These are phyloP conservation scores for Pyrrhura leucotis DNA, from an alignment of 2,797 vertebrate species.

Conservation along the genomic window DNA sequence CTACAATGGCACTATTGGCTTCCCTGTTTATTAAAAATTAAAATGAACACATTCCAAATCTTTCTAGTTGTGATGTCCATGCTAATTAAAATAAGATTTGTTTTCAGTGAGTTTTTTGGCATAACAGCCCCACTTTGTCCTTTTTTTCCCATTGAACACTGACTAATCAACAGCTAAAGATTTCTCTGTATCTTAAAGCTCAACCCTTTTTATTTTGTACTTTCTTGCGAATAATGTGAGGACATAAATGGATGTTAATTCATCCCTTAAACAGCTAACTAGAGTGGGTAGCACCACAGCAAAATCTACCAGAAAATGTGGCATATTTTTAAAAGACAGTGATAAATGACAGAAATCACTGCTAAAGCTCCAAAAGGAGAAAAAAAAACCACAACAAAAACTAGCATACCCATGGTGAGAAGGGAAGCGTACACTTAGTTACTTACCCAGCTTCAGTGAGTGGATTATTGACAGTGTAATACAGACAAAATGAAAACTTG, in stretches of 20 bases:
- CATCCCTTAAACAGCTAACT: background rate
- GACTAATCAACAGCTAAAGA: background rate
- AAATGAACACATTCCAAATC: background rate
- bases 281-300: background rate
- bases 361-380: background rate
- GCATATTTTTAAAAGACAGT: background rate
- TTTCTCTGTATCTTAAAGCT: background rate
- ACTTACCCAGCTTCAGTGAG: background rate
- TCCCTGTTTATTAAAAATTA: slow-evolving; percentile 53
- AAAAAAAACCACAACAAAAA: background rate
- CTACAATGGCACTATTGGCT: background rate
- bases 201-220: background rate
- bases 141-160: background rate
- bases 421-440: background rate
- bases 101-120: background rate
- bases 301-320: background rate
- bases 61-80: background rate
- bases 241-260: background rate
- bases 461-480: slow-evolving; percentile 25
- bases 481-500: slow-evolving; percentile 24
- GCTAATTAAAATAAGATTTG: slow-evolving; percentile 6
- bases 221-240: background rate
- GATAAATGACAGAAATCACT: slow-evolving; percentile 14
- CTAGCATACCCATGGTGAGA: background rate
- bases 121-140: background rate